Evolutionary conservation across 2,113 vertebrate genomes (phyloP).

Genomic region (Indicator indicator): DNA sequence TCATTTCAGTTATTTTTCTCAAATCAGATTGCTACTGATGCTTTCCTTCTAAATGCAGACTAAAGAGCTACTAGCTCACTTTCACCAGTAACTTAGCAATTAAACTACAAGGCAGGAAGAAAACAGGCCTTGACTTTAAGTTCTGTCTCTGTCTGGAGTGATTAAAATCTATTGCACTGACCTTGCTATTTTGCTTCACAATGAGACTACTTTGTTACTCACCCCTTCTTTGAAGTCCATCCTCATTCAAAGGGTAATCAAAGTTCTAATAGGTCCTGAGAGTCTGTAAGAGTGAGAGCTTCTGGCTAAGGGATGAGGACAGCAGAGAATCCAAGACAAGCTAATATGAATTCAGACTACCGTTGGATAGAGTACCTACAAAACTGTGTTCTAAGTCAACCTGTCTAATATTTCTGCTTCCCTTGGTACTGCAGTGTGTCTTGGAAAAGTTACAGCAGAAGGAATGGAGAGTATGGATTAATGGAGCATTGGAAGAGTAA

Average conservation of each 20-base stretch:
- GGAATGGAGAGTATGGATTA: background rate
- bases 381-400: background rate
- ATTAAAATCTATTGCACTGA: background rate
- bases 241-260: background rate
- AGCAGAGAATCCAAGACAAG: background rate
- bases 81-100: background rate
- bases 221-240: background rate
- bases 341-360: background rate
- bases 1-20: background rate
- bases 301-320: background rate
- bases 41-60: background rate
- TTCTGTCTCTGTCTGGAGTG: background rate
- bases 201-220: background rate
- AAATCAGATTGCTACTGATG: background rate
- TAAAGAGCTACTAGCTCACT: background rate
- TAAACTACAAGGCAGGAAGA: background rate
- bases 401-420: background rate
- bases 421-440: background rate
- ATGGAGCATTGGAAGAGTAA: background rate
- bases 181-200: background rate
- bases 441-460: background rate
- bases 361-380: fast-evolving
- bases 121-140: background rate
- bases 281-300: background rate
- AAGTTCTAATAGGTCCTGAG: background rate